Evolutionary conservation across 2,797 vertebrate species (phyloP), one percentile per base, ranked within the genome.

Genomic region (Brachyalestes nurse): DNA sequence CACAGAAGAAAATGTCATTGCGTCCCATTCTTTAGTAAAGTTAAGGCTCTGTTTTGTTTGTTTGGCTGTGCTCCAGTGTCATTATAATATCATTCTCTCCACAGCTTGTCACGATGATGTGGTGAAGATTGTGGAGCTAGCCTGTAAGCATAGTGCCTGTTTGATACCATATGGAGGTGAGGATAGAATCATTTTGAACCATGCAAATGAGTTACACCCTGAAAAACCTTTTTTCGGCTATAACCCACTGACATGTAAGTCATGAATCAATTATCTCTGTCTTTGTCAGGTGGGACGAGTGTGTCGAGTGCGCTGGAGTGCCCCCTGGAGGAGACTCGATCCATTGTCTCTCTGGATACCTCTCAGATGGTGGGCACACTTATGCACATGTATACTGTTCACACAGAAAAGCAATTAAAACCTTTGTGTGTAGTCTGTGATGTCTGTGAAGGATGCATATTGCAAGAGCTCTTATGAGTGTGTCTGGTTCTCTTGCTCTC

Each of bases 101-200:
- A 78, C 92, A 99, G 98, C 88, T 84, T 97, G 96, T 91, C 98
- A 99, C 85, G 92, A 94, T 88, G 97, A 99, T 2, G 98, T 99
- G 82, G 96, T 96, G 91, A 97, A 96, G 92, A 95, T 97, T 87
- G 98, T 99, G 91, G 96, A 97, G 81, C 93, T 99, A 92, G 97
- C 97, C 0, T 96, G 95, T 94, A 98, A 96, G 94, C 95, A 99
- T 88, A 95, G 97, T 86, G 91, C 98, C 90, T 99, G 98, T 95
- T 90, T 99, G 91, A 99, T 99, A 88, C 98, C 98, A 47, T 98
- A 95, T 91, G 98, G 98, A 89, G 98, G 98, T 97, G 93, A 95
- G 97, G 91, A 84, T 89, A 49, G 42, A 45, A 45, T 45, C 14
- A 42, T 45, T n/a, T 40, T 60, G 28, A 28, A 28, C 28, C 28